Conservation (phyloP, 2,797 vertebrate genomes). For the Typhlichthys subterraneus region DNA sequence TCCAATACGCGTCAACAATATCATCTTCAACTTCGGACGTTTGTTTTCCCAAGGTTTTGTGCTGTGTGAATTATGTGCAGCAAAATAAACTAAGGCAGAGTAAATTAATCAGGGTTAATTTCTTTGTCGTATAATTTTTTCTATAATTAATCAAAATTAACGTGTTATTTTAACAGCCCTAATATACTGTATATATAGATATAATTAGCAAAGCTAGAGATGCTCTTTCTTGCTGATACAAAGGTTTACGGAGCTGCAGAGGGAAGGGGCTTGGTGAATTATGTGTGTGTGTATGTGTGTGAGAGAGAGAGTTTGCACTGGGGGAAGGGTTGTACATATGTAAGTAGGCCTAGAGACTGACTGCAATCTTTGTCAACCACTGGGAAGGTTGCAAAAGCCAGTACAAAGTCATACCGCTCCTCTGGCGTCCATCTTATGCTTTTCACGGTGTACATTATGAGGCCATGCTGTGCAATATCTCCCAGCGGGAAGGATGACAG, state of each 20-base stretch:
- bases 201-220: conserved; percentile 12
- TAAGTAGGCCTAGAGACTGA: conserved; percentile 2
- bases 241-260: not conserved
- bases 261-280: too few relatives aligned
- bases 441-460: conserved; percentile 14
- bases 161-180: too few relatives aligned
- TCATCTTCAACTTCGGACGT: too few relatives aligned
- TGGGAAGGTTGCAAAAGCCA: conserved; percentile 21
- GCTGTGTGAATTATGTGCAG: too few relatives aligned
- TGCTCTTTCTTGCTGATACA: conserved; percentile 23
- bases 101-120: too few relatives aligned
- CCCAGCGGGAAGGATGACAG: conserved; percentile 7
- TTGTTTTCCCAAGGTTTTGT: too few relatives aligned
- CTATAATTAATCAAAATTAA: too few relatives aligned
- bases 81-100: too few relatives aligned
- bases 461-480: conserved; percentile 26
- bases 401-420: conserved; percentile 43
- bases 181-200: too few relatives aligned
- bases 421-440: conserved; percentile 7
- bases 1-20: too few relatives aligned
- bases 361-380: not conserved
- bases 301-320: not conserved
- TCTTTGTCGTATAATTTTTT: too few relatives aligned
- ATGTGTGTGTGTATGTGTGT: not conserved
- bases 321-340: not conserved